phyloP scores from a whole-genome alignment of 1,140 invertebrate genomes.

The Atopsyche davidsoni region DNA sequence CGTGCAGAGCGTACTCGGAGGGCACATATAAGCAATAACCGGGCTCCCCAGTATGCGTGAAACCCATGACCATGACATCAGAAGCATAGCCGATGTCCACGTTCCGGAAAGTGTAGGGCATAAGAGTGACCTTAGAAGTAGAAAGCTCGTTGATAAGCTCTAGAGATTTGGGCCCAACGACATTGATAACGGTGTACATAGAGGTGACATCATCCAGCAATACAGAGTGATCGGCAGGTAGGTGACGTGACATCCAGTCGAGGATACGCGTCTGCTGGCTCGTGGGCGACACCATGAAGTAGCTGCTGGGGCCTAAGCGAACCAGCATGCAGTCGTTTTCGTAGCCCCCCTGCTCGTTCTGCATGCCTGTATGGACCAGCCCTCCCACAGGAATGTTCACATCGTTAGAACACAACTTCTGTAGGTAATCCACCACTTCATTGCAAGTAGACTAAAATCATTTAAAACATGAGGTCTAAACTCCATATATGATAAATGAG shows the following conservation, averaged over 20 bases:
- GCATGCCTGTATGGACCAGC: constrained; percentile 77
- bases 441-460: constrained; percentile 47
- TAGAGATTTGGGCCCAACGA: constrained; percentile 74
- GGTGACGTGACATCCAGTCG: constrained; percentile 66
- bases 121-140: constrained; percentile 61
- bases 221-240: constrained; percentile 59
- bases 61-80: constrained; percentile 70
- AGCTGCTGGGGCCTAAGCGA: constrained; percentile 63
- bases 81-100: constrained; percentile 72
- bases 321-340: constrained; percentile 78
- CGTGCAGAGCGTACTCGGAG: constrained; percentile 71
- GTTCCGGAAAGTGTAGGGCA: constrained; percentile 71
- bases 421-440: constrained; percentile 64
- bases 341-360: constrained; percentile 72
- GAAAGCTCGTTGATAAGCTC: constrained; percentile 68
- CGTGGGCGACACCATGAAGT: constrained; percentile 80
- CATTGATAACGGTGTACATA: constrained; percentile 77
- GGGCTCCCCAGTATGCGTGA: constrained; percentile 78
- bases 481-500: too few relatives aligned
- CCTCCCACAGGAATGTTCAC: constrained; percentile 65
- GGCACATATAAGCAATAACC: constrained; percentile 80
- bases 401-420: constrained; percentile 72
- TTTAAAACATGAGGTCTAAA: too few relatives aligned
- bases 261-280: constrained; percentile 72
- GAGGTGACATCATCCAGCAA: constrained; percentile 70